Evolutionary conservation across 2,888 invertebrate species (phyloP), one percentile per base, ranked within the genome.

Genomic region (Tiliacea aurago): DNA sequence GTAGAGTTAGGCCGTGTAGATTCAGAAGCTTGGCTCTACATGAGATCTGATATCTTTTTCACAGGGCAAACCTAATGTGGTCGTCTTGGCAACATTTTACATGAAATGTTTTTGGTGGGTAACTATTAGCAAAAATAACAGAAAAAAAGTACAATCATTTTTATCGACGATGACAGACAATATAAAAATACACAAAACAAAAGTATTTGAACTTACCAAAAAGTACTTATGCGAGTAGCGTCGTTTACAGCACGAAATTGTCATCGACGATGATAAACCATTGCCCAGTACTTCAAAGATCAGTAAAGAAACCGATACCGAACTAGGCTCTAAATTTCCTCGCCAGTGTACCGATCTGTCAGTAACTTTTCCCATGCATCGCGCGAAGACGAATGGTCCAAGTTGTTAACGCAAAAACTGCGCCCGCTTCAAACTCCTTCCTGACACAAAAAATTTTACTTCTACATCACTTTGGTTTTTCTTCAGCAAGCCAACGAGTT

Each of bases 351-450:
- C 82, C 89, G 88, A 94, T 93, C 93, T 93, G 94, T 94, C 94
- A 92, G 90, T 91, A 95, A 95, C 90, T 95, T 95, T 91, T 88
- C 91, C 94, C 92, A 93, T 95, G 94, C 94, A 94, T 92, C 92
- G 93, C 90, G 87, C 88, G 91, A 94, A 95, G 95, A 95, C 93
- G 93, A 93, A 95, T 94, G 93, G 94, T 90, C 86, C 84, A 95
- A 95, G 94, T 95, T 95, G 86, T 84, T 86, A 85, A 86, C 84
- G 85, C 88, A 94, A 95, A 95, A 95, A 94, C 91, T 91, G 89
- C 90, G 83, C 83, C 81, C 83, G 76, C 83, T 83, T 76, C 66
- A 74, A 85, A 86, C 81, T 83, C 65, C 23, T 28, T 58, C 79
- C 80, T 80, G 70, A 81, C 78, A 83, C 76, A 85, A 87, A 85